Evolutionary conservation across 1,140 invertebrate genomes (phyloP), one percentile per base, ranked within the genome.

Genomic region (Battus philenor): DNA sequence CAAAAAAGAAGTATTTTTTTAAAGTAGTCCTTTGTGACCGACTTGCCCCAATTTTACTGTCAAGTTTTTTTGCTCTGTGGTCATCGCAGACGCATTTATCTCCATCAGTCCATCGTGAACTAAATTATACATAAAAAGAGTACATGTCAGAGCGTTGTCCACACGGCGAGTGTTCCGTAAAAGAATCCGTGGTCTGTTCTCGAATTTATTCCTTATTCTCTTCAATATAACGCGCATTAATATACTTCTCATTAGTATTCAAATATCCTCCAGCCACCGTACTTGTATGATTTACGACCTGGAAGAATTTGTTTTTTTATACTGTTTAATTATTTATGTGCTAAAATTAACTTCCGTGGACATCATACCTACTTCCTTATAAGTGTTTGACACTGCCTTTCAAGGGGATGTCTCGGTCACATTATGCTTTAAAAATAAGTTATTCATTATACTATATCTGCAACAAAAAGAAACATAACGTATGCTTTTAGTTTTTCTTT

Each of bases 1-100:
- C 29, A 41, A 33, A 41, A 41, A 41, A 24, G 24, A 54, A 63
- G 53, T 54, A 50, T 41, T 30, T 36, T 59, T 54, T 53, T 54
- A 50, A 65, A 67, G 57, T 63, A 59, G 56, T 58, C 50, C 58
- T 68, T 57, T 54, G 50, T 59, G 65, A 68, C 48, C 56, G 62
- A 56, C 59, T 60, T 68, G 64, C 45, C 72, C 70, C 59, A 76
- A 74, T 76, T 76, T 76, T 59, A 38, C 50, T 54, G 54, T 59
- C 62, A 46, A 65, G 33, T 73, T 71, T 59, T 54, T 63, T 67
- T 59, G 54, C 48, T 41, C 18, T 41, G 50, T 46, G 61, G 59
- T 66, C 61, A 67, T 66, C 56, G 54, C 45, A 47, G 45, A 54
- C 52, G 53, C 64, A 72, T 74, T 76, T 74, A 74, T 76, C 62